Percentiles rank a stretch among this genome's conserved stretches.
Evolutionary conservation across 2,888 invertebrate species (phyloP).

Genomic region (Labia minor): DNA sequence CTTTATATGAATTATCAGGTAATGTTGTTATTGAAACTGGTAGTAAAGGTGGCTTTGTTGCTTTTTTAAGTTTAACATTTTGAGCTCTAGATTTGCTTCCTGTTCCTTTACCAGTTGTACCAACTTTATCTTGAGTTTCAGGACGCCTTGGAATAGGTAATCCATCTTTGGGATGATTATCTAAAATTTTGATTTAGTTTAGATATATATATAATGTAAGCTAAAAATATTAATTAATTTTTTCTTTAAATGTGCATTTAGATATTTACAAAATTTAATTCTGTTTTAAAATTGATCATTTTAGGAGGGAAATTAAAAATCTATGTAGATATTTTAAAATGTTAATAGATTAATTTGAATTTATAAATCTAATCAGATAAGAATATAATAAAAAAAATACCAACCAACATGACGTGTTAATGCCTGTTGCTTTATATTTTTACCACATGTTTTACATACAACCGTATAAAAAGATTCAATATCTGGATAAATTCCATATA

Average conservation of each 20-base stretch:
- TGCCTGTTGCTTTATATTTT: slow-evolving; percentile 67
- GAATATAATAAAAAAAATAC: not conserved
- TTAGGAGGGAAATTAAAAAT: too few species aligned
- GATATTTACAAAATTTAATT: too few species aligned
- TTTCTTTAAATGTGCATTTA: too few species aligned
- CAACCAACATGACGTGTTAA: slow-evolving; percentile 49
- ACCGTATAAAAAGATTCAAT: slow-evolving; percentile 64
- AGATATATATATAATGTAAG: too few species aligned
- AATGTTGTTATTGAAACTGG: not conserved
- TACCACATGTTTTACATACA: slow-evolving; percentile 65
- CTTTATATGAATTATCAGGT: not conserved
- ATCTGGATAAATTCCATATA: slow-evolving; percentile 68
- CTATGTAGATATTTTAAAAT: too few species aligned
- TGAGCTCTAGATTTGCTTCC: slow-evolving; percentile 13
- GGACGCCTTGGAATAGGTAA: not conserved
- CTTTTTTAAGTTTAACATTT: slow-evolving; percentile 18
- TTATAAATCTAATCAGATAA: too few species aligned
- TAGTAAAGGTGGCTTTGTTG: slow-evolving; percentile 14
- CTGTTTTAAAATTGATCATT: too few species aligned
- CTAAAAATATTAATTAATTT: not conserved
- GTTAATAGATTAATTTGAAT: too few species aligned
- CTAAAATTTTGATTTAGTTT: too few species aligned
- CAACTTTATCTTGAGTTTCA: not conserved
- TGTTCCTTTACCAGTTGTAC: not conserved
- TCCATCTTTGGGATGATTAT: not conserved